These are phyloP conservation scores for Tyrannus savana DNA, from an alignment of 2,113 vertebrate genomes.

Conservation along the genomic window DNA sequence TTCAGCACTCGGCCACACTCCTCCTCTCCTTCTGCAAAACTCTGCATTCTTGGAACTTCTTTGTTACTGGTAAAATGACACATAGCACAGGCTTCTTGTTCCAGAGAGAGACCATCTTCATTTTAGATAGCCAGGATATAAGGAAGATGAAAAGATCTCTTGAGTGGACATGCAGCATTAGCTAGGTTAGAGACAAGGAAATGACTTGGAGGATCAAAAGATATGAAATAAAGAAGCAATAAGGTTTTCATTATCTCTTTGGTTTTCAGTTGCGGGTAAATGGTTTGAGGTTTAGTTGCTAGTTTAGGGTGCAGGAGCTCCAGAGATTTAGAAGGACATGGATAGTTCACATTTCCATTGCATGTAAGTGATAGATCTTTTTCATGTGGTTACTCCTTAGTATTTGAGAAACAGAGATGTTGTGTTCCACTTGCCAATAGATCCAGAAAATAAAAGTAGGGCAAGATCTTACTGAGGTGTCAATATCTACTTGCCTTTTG, in stretches of 20 bases:
- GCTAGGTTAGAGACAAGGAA: not conserved
- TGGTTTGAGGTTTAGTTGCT: slow-evolving; percentile 2
- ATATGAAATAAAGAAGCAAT: not conserved
- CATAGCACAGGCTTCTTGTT: not conserved
- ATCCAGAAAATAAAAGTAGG: not conserved
- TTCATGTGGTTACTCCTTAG: not conserved
- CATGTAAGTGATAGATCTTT: not conserved
- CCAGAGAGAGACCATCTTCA: not conserved
- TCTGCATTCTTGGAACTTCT: not conserved
- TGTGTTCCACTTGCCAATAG: not conserved
- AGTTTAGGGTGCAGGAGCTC: not conserved
- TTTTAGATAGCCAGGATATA: not conserved
- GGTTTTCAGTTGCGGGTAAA: slow-evolving; percentile 16
- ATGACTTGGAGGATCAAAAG: not conserved
- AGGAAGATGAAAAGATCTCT: not conserved
- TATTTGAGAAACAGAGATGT: not conserved
- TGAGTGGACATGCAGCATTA: not conserved
- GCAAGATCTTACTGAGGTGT: not conserved
- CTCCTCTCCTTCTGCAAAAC: not conserved
- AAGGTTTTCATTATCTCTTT: not conserved
- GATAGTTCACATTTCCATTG: not conserved
- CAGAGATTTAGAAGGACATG: not conserved
- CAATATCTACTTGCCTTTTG: not conserved
- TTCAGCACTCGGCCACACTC: not conserved
- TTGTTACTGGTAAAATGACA: not conserved